phyloP scores from a whole-genome alignment of 2,797 vertebrate genomes.

The Gadopsis marmoratus region DNA sequence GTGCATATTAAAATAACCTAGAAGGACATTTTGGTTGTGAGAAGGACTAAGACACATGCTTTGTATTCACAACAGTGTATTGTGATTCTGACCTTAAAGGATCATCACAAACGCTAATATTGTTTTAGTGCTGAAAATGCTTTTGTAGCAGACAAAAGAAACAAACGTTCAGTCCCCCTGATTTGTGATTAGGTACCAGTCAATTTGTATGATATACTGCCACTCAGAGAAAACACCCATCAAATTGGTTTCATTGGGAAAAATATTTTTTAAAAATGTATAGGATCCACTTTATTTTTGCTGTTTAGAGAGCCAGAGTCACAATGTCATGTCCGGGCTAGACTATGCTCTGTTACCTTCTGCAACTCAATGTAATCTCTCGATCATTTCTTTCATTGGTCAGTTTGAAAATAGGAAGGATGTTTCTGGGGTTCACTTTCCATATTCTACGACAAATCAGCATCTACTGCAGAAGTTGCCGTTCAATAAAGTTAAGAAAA shows the following conservation, averaged over 20 bases:
- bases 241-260: not conserved
- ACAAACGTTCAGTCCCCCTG: not conserved
- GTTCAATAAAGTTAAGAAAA: no score
- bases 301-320: not conserved
- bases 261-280: not conserved
- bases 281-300: not conserved
- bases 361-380: not conserved
- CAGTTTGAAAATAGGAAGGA: not conserved
- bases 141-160: constrained; percentile 3
- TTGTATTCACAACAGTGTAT: constrained; percentile 15
- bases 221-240: not conserved
- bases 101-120: not conserved
- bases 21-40: constrained; percentile 38
- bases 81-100: constrained; percentile 20
- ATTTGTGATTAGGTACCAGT: not conserved
- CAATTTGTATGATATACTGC: not conserved
- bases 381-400: no score
- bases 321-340: not conserved
- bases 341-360: not conserved
- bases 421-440: not conserved
- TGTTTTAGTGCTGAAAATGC: not conserved
- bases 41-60: constrained; percentile 3
- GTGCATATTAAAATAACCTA: constrained; percentile 32
- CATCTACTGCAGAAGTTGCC: no score
- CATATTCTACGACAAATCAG: not conserved